phyloP scores from a whole-genome alignment of 2,113 vertebrate genomes.

The Ondatra zibethicus region DNA sequence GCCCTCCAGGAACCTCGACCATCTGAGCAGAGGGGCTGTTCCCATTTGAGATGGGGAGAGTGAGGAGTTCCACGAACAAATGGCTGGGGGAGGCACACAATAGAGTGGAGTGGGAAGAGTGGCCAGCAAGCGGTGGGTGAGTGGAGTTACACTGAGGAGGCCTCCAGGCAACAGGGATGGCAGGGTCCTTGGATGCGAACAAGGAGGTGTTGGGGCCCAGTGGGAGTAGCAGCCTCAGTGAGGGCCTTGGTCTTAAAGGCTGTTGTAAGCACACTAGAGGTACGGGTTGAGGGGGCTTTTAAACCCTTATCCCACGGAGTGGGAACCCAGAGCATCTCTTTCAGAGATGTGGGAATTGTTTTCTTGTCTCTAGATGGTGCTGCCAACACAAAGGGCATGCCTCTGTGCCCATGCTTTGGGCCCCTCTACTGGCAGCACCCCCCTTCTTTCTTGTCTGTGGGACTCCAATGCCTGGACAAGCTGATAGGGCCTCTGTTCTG shows the following conservation, averaged over 20 bases:
- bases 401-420: fast-evolving
- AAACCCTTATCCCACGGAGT: too few species aligned
- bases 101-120: background rate
- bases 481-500: background rate
- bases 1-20: background rate
- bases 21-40: background rate
- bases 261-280: background rate
- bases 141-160: background rate
- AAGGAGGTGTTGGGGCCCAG: fast-evolving
- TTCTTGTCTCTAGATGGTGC: background rate
- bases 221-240: background rate
- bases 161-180: background rate
- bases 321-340: background rate
- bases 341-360: background rate
- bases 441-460: too few species aligned
- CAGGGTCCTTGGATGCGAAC: background rate
- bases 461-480: background rate
- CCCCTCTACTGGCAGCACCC: background rate
- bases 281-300: background rate
- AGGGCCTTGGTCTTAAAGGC: background rate
- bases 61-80: background rate
- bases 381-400: background rate
- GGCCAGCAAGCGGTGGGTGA: too few species aligned
- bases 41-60: too few species aligned
- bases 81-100: too few species aligned